Percentiles rank a stretch among this genome's conserved stretches.
Evolutionary conservation across 2,113 vertebrate genomes (phyloP).

Genomic region (Gnathonemus echidnorhynchus): DNA sequence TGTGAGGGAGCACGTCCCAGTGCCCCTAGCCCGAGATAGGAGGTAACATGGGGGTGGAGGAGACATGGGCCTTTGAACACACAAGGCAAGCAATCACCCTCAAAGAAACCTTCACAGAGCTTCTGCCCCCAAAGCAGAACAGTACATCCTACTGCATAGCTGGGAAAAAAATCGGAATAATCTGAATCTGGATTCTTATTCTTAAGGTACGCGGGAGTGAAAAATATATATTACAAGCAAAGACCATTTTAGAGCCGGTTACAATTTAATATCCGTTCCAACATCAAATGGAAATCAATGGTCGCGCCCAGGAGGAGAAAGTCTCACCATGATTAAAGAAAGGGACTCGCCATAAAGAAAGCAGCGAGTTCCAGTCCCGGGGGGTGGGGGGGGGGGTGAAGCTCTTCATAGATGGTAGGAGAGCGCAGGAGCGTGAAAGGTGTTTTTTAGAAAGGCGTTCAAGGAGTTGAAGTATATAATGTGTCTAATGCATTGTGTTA

Average conservation of each 20-base stretch:
- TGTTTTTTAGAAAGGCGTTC: neutral
- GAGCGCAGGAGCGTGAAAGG: neutral
- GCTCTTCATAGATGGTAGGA: neutral
- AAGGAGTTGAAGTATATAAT: neutral
- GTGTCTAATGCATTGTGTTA: neutral
- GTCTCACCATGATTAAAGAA: neutral
- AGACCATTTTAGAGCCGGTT: neutral
- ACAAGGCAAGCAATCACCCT: neutral
- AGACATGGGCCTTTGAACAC: neutral
- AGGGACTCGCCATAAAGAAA: neutral
- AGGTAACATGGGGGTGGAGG: neutral
- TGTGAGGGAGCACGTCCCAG: neutral
- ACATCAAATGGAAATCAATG: slow-evolving; percentile 9
- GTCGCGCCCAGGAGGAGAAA: neutral
- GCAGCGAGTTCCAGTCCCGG: neutral
- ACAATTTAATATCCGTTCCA: neutral
- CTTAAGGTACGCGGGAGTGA: neutral
- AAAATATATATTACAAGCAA: neutral
- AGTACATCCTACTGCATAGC: neutral
- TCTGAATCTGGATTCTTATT: neutral
- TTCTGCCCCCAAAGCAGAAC: neutral
- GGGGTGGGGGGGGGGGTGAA: neutral
- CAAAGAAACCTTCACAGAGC: neutral
- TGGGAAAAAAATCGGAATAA: neutral
- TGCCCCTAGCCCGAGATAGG: neutral